Percentiles rank a stretch among this genome's conserved stretches.
Evolutionary conservation across 2,888 invertebrate genomes (phyloP).

Genomic region (Drosophila pseudotalamancana): DNA sequence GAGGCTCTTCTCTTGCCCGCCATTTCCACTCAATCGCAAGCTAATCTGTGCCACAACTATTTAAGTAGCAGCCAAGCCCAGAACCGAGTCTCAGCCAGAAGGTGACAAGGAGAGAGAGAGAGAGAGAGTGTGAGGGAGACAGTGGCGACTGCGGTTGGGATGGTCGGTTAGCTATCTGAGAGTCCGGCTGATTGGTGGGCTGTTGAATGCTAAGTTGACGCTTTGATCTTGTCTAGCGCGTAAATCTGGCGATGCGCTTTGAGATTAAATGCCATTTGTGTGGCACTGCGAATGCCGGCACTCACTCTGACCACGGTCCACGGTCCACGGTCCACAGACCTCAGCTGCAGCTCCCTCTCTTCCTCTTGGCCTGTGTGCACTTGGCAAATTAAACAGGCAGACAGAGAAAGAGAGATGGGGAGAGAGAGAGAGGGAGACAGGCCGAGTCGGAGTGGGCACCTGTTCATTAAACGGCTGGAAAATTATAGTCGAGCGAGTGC

Average conservation of each 20-base stretch:
- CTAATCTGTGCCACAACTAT: constrained; percentile 41
- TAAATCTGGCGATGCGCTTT: constrained; percentile 75
- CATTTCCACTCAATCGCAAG: constrained; percentile 27
- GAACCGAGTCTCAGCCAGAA: background rate
- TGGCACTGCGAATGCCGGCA: constrained; percentile 49
- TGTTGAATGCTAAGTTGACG: constrained; percentile 75
- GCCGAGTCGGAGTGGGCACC: constrained; percentile 46
- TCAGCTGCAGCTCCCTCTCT: background rate
- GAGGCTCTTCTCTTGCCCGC: constrained; percentile 22
- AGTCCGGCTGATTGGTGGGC: constrained; percentile 67
- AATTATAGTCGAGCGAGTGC: constrained; percentile 71
- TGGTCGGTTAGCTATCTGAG: constrained; percentile 23
- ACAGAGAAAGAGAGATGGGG: too few relatives aligned
- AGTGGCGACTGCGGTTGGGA: constrained; percentile 1
- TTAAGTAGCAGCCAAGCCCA: constrained; percentile 36
- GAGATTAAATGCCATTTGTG: constrained; percentile 74
- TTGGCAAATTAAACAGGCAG: constrained; percentile 57
- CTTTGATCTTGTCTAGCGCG: constrained; percentile 76
- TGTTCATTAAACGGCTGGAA: constrained; percentile 73
- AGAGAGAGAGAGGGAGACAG: background rate
- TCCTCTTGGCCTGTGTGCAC: constrained; percentile 33
- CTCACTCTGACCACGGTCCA: constrained; percentile 42
- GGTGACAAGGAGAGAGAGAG: background rate
- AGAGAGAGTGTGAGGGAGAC: background rate
- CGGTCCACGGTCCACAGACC: background rate